A percentile compares a stretch with the other conserved stretches of the same genome.
Conservation (phyloP, 2,113 vertebrate species). For the Callipepla squamata region DNA sequence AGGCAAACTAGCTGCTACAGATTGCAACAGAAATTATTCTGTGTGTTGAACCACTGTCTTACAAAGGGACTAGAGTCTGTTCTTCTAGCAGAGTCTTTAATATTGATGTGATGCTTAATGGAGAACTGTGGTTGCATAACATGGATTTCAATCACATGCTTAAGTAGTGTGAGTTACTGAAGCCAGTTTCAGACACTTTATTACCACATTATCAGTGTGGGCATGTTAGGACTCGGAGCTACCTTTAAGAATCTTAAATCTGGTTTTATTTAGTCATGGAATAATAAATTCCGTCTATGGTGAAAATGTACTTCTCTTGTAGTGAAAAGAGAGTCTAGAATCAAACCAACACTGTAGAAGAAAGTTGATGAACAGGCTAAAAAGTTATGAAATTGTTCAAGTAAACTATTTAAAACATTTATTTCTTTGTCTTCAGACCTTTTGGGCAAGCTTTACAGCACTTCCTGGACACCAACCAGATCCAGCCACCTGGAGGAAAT, state of each 20-base stretch:
- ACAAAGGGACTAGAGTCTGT: background rate
- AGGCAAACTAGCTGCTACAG: background rate
- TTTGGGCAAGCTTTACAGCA: conserved; percentile 94
- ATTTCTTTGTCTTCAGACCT: conserved; percentile 79
- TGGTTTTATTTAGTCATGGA: background rate
- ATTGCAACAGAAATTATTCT: background rate
- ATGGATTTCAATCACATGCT: background rate
- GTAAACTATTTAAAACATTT: background rate
- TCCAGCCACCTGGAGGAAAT: conserved; percentile 88
- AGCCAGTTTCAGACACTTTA: background rate
- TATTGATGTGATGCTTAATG: background rate
- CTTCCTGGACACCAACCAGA: conserved; percentile 86
- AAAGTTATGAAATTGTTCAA: background rate
- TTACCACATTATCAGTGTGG: background rate
- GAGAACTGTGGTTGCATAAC: conserved; percentile 15
- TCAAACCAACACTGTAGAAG: too few relatives aligned
- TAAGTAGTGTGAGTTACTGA: background rate
- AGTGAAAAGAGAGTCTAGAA: background rate
- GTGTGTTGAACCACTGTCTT: background rate
- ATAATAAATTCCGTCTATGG: background rate
- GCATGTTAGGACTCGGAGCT: background rate
- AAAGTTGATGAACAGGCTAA: too few relatives aligned
- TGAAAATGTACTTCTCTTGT: background rate
- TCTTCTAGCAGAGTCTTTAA: background rate
- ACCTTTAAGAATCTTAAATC: background rate